Evolutionary conservation across 53 echinoderm and acorn worm genomes (phyloP), one percentile per base, ranked within the genome.

Genomic region (Hippasteria phrygiana): DNA sequence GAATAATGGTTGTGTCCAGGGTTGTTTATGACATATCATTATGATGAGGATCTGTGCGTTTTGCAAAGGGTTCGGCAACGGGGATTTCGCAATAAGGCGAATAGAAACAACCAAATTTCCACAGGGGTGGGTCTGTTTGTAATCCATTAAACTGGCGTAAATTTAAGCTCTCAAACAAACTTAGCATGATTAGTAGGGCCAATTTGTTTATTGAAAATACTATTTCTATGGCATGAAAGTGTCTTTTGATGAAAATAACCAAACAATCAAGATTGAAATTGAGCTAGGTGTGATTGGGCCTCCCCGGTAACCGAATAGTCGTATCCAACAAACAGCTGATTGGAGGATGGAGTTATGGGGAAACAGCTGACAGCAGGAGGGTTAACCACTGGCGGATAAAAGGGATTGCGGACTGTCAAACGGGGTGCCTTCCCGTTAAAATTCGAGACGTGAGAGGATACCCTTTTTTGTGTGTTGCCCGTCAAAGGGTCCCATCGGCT

Each of bases 271-370:
- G 32, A 50, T 31, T 18, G 31, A 76, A 1, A 24, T 35, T 0
- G 36, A 11, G 37, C 34, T 0, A 3, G 9, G 1, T 24, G 32
- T 67, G 14, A 48, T 35, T 32, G 36, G 31, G 2, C 46, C 75
- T 53, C 85, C 84, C 43, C 71, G 35, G 85, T 85, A 71, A 85
- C 85, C n/a, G 71, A 85, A 48, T 85, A 53, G 70, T 85, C 70
- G 85, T 50, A 27, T 50, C 85, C 71, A 51, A 11, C 20, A 36
- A 69, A 85, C 85, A 85, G 85, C 85, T 85, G 85, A 85, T 85
- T 85, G 85, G 85, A 67, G 85, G 85, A 70, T 35, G 48, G 51
- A 42, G 81, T 81, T 43, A 43, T 41, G 63, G 84, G 69, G 71
- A 18, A 85, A 85, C 85, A 85, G 85, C 85, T 85, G 85, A 85